phyloP scores from a whole-genome alignment of 2,113 vertebrate genomes.

The Hypomesus transpacificus region DNA sequence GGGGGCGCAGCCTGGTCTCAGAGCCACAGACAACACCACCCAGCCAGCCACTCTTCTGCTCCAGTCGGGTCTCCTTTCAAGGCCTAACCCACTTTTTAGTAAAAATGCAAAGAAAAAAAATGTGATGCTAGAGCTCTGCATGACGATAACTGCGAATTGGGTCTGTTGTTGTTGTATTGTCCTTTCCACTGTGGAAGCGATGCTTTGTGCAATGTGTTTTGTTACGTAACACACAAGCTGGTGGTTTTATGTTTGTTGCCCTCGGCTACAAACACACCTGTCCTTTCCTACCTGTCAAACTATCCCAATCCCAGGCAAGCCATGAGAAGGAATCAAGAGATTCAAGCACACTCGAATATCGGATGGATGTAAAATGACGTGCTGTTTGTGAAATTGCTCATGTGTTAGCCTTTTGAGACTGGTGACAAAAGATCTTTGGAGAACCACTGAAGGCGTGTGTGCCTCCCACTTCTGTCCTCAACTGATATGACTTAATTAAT shows the following conservation, averaged over 20 bases:
- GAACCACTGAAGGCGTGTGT: no score
- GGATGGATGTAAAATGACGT: not conserved
- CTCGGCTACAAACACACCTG: no score
- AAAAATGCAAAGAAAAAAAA: not conserved
- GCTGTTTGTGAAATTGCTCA: not conserved
- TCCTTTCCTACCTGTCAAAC: not conserved
- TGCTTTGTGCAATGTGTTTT: no score
- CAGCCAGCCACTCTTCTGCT: slow-evolving; percentile 26
- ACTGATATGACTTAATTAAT: no score
- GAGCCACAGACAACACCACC: slow-evolving; percentile 26
- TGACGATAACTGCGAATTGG: slow-evolving; percentile 24
- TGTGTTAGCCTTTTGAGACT: no score
- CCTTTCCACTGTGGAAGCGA: not conserved
- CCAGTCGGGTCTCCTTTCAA: slow-evolving; percentile 43
- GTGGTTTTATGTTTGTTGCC: no score
- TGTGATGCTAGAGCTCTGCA: slow-evolving; percentile 28
- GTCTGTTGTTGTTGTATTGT: not conserved
- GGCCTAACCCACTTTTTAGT: not conserved
- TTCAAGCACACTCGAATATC: not conserved
- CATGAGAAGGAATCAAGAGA: not conserved
- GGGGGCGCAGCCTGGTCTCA: not conserved
- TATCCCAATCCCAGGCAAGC: not conserved
- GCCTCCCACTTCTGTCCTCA: no score
- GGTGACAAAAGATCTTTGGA: no score
- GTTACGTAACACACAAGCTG: no score